A percentile compares a stretch with the other conserved stretches of the same genome.
These are phyloP conservation scores for Papilio gigon DNA, from an alignment of 2,888 invertebrate genomes.

Conservation along the genomic window DNA sequence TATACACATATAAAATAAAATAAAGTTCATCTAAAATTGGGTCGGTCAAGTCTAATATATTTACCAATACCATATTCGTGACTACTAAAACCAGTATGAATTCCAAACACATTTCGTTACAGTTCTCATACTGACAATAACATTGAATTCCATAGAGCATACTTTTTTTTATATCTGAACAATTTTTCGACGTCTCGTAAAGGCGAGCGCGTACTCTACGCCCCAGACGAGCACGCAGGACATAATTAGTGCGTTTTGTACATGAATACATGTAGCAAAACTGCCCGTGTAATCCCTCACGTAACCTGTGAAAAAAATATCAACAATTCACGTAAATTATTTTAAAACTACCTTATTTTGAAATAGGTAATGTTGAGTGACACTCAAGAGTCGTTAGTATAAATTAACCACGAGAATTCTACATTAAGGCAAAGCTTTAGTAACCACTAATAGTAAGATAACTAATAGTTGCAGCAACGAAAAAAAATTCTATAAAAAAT, in stretches of 20 bases:
- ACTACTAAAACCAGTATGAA: neutral
- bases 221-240: constrained; percentile 87
- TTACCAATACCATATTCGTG: constrained; percentile 1
- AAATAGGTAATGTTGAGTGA: too few species aligned
- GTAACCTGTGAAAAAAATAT: constrained; percentile 81
- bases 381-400: too few species aligned
- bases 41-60: constrained; percentile 22
- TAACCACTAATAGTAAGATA: too few species aligned
- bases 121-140: constrained; percentile 1
- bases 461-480: too few species aligned
- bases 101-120: neutral
- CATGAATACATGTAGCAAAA: constrained; percentile 87
- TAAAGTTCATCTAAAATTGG: constrained; percentile 22
- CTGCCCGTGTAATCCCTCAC: constrained; percentile 87
- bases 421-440: too few species aligned
- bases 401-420: too few species aligned
- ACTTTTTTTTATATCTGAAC: constrained; percentile 67
- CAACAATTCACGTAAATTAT: too few species aligned
- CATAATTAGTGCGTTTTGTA: constrained; percentile 87
- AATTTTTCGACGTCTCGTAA: constrained; percentile 73
- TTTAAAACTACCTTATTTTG: too few species aligned
- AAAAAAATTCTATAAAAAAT: too few species aligned
- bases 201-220: constrained; percentile 82
- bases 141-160: constrained; percentile 16
- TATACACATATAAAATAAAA: neutral